Evolutionary conservation across 2,797 vertebrate genomes (phyloP).

Genomic region (Champsocephalus esox): DNA sequence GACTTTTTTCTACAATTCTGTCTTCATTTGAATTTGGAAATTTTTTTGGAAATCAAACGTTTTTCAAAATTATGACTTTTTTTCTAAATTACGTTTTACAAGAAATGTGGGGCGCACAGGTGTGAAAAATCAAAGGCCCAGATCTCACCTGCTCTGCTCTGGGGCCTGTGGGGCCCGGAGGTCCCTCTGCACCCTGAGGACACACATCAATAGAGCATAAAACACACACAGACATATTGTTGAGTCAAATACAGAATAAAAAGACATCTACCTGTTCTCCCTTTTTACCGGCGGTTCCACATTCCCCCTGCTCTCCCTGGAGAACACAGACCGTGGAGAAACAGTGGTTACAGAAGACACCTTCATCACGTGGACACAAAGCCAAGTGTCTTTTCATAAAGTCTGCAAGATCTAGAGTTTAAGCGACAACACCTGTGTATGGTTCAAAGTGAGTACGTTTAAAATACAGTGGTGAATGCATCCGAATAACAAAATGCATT

Average conservation of each 20-base stretch:
- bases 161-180: constrained; percentile 67
- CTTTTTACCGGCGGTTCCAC: constrained; percentile 73
- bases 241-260: neutral
- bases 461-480: neutral
- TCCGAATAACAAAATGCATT: neutral
- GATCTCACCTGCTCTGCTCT: constrained; percentile 79
- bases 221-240: neutral
- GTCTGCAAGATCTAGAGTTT: neutral
- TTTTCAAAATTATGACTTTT: too few relatives aligned
- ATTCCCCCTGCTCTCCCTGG: constrained; percentile 80
- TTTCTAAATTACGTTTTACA: too few relatives aligned
- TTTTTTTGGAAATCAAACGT: too few relatives aligned
- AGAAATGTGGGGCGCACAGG: too few relatives aligned
- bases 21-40: too few relatives aligned
- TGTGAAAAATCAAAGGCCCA: neutral
- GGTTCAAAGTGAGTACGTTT: too few relatives aligned
- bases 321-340: constrained; percentile 3
- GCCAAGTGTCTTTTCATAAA: neutral
- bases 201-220: constrained; percentile 23
- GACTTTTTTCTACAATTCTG: too few relatives aligned
- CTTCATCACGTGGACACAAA: neutral
- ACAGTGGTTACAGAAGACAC: neutral
- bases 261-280: constrained; percentile 77
- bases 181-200: constrained; percentile 74
- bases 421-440: neutral